phyloP scores from a whole-genome alignment of 2,888 invertebrate genomes.

The Ectemnius cavifrons region DNA sequence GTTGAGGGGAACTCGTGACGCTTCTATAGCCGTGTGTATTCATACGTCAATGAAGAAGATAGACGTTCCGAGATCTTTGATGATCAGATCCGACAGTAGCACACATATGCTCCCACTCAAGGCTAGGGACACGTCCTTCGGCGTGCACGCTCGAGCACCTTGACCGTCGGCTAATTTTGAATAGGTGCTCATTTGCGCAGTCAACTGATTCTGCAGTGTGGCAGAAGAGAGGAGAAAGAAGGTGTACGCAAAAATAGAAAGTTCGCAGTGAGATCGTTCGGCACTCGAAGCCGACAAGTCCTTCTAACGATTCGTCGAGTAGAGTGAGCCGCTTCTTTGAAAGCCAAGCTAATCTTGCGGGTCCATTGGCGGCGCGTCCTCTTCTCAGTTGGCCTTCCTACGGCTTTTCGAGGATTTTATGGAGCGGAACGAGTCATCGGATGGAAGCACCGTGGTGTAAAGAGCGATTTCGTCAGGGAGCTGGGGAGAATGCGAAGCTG shows the following conservation, averaged over 20 bases:
- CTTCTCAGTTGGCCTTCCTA: conserved; percentile 21
- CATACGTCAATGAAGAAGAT: background rate
- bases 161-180: conserved; percentile 69
- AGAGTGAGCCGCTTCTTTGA: conserved; percentile 42
- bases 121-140: conserved; percentile 44
- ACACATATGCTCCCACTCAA: conserved; percentile 22
- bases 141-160: conserved; percentile 32
- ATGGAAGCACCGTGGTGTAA: conserved; percentile 8
- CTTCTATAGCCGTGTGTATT: background rate
- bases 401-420: conserved; percentile 45
- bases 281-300: conserved; percentile 4
- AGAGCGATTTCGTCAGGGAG: conserved; percentile 23
- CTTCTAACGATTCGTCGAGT: conserved; percentile 40
- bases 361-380: conserved; percentile 14
- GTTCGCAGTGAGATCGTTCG: background rate
- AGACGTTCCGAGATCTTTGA: background rate
- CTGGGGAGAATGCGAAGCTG: conserved; percentile 31
- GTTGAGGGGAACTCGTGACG: too few relatives aligned
- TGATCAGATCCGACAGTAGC: conserved; percentile 39
- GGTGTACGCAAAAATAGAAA: conserved; percentile 1
- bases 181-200: conserved; percentile 70
- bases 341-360: conserved; percentile 37
- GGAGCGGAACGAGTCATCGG: conserved; percentile 33
- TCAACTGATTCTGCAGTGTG: conserved; percentile 5
- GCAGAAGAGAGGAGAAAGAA: background rate